These are phyloP conservation scores for Ethmia dodecea DNA, from an alignment of 2,888 invertebrate genomes.

Conservation along the genomic window DNA sequence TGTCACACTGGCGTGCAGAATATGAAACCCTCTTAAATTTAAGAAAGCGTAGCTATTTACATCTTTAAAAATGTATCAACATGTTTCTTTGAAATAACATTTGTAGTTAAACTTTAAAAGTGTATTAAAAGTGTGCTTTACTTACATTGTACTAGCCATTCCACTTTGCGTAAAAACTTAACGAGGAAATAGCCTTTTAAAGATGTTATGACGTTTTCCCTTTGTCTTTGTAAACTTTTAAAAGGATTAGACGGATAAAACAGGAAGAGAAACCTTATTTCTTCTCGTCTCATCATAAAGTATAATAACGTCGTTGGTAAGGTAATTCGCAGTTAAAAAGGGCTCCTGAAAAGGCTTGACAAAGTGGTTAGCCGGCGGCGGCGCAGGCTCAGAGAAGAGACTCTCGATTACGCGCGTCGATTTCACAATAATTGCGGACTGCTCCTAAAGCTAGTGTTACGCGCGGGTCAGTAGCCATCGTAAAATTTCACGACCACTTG, in stretches of 20 bases:
- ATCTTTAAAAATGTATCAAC: no score
- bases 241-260: constrained; percentile 21
- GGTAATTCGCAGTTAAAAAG: constrained; percentile 45
- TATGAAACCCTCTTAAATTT: no score
- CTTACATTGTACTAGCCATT: no score
- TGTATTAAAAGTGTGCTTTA: no score
- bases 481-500: constrained; percentile 59
- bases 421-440: constrained; percentile 55
- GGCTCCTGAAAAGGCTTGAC: constrained; percentile 43
- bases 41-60: no score
- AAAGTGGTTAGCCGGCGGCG: constrained; percentile 41
- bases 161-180: no score
- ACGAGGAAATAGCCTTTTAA: no score
- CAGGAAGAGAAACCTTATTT: constrained; percentile 15
- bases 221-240: constrained; percentile 12
- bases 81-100: no score
- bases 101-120: no score
- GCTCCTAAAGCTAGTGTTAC: constrained; percentile 50
- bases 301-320: constrained; percentile 32
- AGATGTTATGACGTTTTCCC: no score
- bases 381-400: constrained; percentile 23
- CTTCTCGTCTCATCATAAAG: constrained; percentile 30
- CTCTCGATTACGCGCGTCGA: constrained; percentile 46
- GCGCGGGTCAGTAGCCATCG: constrained; percentile 53
- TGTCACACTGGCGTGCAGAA: no score